These are phyloP conservation scores for Colinus virginianus DNA, from an alignment of 2,113 vertebrate genomes.

Conservation along the genomic window DNA sequence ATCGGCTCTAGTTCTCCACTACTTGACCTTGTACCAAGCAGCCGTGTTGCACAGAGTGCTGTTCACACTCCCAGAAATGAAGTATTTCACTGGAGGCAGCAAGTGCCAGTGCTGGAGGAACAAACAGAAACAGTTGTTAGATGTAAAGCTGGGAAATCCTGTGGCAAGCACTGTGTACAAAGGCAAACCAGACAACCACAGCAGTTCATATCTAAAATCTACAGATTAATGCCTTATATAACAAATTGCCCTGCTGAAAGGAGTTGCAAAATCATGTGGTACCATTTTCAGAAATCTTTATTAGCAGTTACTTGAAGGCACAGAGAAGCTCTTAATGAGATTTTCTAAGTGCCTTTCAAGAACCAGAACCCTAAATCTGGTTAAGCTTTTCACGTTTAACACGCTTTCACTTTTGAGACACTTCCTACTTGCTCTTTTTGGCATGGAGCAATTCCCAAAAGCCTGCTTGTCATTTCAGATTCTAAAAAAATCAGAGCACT, in stretches of 20 bases:
- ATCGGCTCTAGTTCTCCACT: background rate
- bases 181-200: background rate
- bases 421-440: background rate
- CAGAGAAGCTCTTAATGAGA: background rate
- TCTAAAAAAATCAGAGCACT: background rate
- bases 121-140: background rate
- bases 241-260: background rate
- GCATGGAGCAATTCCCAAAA: background rate
- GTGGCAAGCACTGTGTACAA: background rate
- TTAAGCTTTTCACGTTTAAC: background rate
- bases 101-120: no score
- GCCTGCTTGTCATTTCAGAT: background rate
- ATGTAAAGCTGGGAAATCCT: background rate
- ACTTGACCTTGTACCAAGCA: background rate
- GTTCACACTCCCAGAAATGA: background rate
- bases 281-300: background rate
- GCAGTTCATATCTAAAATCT: background rate
- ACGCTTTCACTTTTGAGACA: background rate
- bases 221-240: background rate
- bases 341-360: background rate
- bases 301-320: background rate
- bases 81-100: background rate
- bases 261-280: background rate
- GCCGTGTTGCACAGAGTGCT: background rate
- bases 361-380: background rate